Conservation (phyloP, 2,888 invertebrate species). For the Ichneumoninae sp. region DNA sequence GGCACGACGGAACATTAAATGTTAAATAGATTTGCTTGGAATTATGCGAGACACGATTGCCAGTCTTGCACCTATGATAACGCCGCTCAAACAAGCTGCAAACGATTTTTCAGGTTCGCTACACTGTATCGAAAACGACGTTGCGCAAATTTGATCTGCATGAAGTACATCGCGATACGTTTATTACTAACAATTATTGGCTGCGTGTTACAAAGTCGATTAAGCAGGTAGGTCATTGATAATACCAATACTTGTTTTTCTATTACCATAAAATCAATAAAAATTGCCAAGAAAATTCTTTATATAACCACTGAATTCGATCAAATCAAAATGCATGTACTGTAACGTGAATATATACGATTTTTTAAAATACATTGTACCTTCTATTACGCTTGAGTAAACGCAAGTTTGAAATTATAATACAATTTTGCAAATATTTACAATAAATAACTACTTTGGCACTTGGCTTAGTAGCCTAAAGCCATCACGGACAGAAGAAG, state of each 20-base stretch:
- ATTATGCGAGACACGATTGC: constrained; percentile 1
- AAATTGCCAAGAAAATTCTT: neutral
- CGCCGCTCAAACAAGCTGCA: neutral
- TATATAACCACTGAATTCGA: neutral
- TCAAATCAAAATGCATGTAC: constrained; percentile 2
- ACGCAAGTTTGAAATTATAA: neutral
- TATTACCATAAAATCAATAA: neutral
- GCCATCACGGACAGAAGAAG: too few relatives aligned
- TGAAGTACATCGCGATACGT: neutral
- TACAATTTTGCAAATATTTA: neutral
- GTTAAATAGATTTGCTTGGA: constrained; percentile 1
- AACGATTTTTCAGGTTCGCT: neutral
- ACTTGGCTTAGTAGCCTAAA: too few relatives aligned
- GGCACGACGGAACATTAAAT: neutral
- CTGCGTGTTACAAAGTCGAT: neutral
- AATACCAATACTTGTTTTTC: neutral
- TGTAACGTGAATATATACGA: constrained; percentile 20
- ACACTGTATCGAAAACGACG: neutral
- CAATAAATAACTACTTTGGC: too few relatives aligned
- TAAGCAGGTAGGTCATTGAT: neutral
- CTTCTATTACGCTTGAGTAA: constrained; percentile 42
- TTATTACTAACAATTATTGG: neutral
- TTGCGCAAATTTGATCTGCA: neutral
- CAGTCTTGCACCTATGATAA: neutral
- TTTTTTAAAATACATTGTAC: constrained; percentile 1